These are phyloP conservation scores for Echinometra lucunter DNA, from an alignment of 53 echinoderm and acorn worm genomes.

Conservation along the genomic window DNA sequence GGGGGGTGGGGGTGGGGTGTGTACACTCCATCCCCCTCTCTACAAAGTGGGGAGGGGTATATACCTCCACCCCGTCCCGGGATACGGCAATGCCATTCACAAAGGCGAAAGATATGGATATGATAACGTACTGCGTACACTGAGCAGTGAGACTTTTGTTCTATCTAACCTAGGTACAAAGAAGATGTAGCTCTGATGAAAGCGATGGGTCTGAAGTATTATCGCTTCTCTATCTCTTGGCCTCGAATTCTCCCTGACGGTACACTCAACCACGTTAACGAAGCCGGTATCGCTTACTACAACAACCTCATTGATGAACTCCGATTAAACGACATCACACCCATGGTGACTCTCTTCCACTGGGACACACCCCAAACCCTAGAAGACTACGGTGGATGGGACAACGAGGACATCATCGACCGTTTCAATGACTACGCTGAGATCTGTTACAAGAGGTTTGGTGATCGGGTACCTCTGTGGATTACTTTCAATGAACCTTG, in stretches of 20 bases:
- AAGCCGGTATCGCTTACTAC: conserved; percentile 88
- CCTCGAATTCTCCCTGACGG: conserved; percentile 90
- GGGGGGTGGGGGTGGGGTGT: too few species aligned
- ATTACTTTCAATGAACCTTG: conserved; percentile 98
- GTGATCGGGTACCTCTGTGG: conserved; percentile 92
- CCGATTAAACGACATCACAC: conserved; percentile 78
- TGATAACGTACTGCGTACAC: conserved; percentile 80
- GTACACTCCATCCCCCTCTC: too few species aligned
- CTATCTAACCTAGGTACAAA: conserved; percentile 69
- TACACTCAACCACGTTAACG: conserved; percentile 73
- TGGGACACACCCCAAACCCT: conserved; percentile 95
- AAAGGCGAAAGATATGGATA: conserved; percentile 86
- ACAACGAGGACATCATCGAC: conserved; percentile 77
- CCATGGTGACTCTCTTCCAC: conserved; percentile 95
- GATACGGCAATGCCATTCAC: too few species aligned
- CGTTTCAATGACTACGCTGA: conserved; percentile 91
- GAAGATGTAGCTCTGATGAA: conserved; percentile 86
- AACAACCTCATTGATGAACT: conserved; percentile 91
- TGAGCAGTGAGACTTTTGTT: conserved; percentile 63
- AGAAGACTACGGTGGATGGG: conserved; percentile 88
- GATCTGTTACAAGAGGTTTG: conserved; percentile 84
- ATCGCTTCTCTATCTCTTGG: conserved; percentile 95
- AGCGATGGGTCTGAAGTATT: conserved; percentile 85
- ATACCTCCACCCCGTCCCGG: too few species aligned
- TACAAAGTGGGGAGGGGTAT: too few species aligned